A percentile compares a stretch with the other conserved stretches of the same genome.
These are phyloP conservation scores for Babylonia areolata DNA, from an alignment of 1,140 invertebrate genomes.

Conservation along the genomic window DNA sequence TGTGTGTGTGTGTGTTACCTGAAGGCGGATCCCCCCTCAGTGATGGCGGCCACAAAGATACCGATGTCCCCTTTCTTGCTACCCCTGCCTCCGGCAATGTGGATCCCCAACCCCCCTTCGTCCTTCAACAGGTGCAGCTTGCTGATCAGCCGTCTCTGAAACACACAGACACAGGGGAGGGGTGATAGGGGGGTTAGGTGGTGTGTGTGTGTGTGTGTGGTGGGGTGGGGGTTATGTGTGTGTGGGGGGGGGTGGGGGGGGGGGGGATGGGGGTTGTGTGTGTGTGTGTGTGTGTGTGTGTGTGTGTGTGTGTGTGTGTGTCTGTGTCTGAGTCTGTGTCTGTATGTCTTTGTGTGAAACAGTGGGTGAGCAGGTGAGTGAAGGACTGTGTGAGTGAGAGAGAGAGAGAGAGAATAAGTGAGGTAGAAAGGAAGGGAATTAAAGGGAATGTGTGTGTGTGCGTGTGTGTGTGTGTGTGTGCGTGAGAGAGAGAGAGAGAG, in stretches of 20 bases:
- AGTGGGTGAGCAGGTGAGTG: neutral
- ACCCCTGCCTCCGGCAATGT: slow-evolving; percentile 86
- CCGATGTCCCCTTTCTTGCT: slow-evolving; percentile 83
- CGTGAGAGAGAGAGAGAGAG: no score
- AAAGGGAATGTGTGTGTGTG: neutral
- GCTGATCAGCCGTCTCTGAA: slow-evolving; percentile 63
- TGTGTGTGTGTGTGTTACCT: no score
- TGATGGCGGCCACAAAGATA: slow-evolving; percentile 89
- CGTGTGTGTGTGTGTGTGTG: neutral
- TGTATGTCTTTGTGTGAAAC: neutral
- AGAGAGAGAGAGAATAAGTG: neutral
- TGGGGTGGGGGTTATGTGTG: neutral
- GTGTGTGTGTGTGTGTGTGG: neutral
- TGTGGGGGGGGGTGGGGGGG: no score
- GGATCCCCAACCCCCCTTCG: slow-evolving; percentile 87
- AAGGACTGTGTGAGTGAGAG: neutral
- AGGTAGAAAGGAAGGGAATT: neutral
- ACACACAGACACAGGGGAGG: neutral
- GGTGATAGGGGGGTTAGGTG: neutral
- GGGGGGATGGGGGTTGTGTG: no score
- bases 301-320: no score
- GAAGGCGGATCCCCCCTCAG: slow-evolving; percentile 86
- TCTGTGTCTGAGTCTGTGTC: neutral
- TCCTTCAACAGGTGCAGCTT: slow-evolving; percentile 82
- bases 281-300: no score